Evolutionary conservation across 2,113 vertebrate genomes (phyloP).

Genomic region (Pongo pygmaeus): DNA sequence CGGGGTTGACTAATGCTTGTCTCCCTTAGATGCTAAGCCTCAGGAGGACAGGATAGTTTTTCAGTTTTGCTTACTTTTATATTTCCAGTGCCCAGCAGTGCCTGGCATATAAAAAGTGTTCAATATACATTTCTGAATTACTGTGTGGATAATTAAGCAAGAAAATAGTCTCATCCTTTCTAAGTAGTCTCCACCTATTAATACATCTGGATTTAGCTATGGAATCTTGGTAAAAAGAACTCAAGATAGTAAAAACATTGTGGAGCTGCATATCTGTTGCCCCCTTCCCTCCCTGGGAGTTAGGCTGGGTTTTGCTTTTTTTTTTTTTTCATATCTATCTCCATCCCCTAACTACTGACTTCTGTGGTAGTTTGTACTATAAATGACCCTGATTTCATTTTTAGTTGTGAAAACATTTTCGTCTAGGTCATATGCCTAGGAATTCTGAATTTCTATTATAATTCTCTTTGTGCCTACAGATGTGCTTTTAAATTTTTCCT

Average conservation of each 20-base stretch:
- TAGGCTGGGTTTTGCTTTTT: background rate
- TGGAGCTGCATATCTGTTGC: background rate
- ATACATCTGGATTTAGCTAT: background rate
- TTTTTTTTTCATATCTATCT: background rate
- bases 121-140: background rate
- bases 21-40: background rate
- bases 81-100: background rate
- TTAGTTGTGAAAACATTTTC: background rate
- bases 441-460: background rate
- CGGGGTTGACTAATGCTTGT: rapidly evolving
- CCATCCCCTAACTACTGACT: background rate
- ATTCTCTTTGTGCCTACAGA: background rate
- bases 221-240: background rate
- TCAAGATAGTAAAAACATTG: background rate
- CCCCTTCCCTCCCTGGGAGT: background rate
- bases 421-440: background rate
- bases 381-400: background rate
- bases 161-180: background rate
- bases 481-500: background rate
- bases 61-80: background rate
- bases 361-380: too few species aligned
- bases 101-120: background rate
- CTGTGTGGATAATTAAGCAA: background rate
- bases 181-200: background rate
- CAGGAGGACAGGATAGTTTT: background rate